A percentile compares a stretch with the other conserved stretches of the same genome.
Evolutionary conservation across 2,113 vertebrate species (phyloP).

Genomic region (Notarius quadriscutis): DNA sequence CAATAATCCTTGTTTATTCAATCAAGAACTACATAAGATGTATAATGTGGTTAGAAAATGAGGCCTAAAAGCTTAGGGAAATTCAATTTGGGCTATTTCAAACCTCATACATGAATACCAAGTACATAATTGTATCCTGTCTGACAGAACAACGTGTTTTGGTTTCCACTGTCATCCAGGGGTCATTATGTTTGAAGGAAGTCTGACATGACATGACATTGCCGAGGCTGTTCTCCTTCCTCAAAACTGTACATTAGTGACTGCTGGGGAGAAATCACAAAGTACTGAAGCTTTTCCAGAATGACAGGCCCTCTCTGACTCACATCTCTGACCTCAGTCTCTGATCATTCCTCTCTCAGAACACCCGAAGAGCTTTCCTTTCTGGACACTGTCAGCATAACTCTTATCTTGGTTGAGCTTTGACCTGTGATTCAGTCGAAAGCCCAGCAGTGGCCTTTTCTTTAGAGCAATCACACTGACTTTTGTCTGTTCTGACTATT

Average conservation of each 20-base stretch:
- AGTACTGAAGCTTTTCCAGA: conserved; percentile 27
- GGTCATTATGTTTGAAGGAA: conserved; percentile 39
- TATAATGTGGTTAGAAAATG: not conserved
- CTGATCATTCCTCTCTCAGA: conserved; percentile 13
- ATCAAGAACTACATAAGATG: not conserved
- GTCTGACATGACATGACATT: conserved; percentile 24
- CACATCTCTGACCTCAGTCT: conserved; percentile 28
- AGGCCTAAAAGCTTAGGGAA: not conserved
- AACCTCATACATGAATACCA: not conserved
- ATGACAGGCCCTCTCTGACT: conserved; percentile 30
- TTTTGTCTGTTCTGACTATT: not conserved
- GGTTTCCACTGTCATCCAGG: not conserved
- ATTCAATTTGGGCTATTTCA: not conserved
- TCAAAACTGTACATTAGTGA: not conserved
- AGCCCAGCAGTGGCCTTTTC: not conserved
- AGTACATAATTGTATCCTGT: not conserved
- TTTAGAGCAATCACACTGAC: not conserved
- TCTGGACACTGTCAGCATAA: conserved; percentile 21
- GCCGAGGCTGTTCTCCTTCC: not conserved
- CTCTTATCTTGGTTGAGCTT: conserved; percentile 2
- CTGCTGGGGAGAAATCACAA: conserved; percentile 12
- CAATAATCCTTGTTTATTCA: not conserved
- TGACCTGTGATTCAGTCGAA: conserved; percentile 7
- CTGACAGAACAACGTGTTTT: not conserved
- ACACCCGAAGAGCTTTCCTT: conserved; percentile 14